Evolutionary conservation across 2,888 invertebrate species (phyloP).

Genomic region (Pollenia labialis): DNA sequence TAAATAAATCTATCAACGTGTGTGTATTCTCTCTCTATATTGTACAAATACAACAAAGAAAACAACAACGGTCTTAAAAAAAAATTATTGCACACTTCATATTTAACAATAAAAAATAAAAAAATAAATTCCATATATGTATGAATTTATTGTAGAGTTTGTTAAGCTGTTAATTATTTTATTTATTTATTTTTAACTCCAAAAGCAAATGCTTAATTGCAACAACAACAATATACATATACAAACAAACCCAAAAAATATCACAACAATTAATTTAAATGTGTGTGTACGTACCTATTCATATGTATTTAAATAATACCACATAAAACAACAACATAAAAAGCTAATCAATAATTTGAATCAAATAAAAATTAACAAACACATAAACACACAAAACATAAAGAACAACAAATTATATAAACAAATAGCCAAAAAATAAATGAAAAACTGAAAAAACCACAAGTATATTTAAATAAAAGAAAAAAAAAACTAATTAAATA

Average conservation of each 20-base stretch:
- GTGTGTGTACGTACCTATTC: constrained; percentile 71
- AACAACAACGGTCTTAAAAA: constrained; percentile 6
- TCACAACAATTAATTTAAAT: constrained; percentile 37
- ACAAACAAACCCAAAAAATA: neutral
- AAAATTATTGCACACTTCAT: constrained; percentile 4
- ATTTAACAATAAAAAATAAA: constrained; percentile 15
- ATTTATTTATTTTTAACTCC: constrained; percentile 33
- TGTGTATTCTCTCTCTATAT: constrained; percentile 61
- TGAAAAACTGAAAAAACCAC: constrained; percentile 67
- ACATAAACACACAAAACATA: constrained; percentile 70
- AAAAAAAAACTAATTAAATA: constrained; percentile 64
- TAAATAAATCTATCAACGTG: constrained; percentile 25
- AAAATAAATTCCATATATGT: neutral
- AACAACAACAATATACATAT: constrained; percentile 13
- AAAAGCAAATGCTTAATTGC: constrained; percentile 6
- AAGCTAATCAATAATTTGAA: constrained; percentile 71
- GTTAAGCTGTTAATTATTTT: constrained; percentile 66
- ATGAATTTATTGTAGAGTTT: constrained; percentile 60
- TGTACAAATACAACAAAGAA: constrained; percentile 61
- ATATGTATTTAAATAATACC: constrained; percentile 27
- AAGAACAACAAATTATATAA: constrained; percentile 35
- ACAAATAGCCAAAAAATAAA: constrained; percentile 54
- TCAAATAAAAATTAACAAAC: constrained; percentile 70
- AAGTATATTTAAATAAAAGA: constrained; percentile 66
- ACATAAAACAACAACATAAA: constrained; percentile 41